Base-by-base conservation (phyloP, 2,113 vertebrate genomes). In the Dipodomys stephensi region DNA sequence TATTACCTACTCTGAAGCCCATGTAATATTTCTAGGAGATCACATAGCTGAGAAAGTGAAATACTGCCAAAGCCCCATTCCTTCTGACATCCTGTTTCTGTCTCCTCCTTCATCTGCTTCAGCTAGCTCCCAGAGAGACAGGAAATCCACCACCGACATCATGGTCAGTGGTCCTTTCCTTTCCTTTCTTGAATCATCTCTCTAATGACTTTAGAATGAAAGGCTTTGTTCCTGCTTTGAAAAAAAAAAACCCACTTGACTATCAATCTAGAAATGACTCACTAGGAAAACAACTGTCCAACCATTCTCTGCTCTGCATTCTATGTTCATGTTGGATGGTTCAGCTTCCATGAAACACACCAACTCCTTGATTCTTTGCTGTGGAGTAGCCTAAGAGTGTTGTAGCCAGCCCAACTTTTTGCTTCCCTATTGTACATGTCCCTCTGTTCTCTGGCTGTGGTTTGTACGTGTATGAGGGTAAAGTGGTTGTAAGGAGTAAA, bases 151-250 rank as follows among this genome's bases (percentile, higher is more conserved):
- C 71, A 19, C n/a, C 69, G 23, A 30, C 32, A 62, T 57, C 18
- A 8, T 19, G 57, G 11, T 57, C 53, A 57, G 53, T 57, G 7
- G 16, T 39, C 46, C 27, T 83, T 32, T 44, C 22, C 28, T 64
- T 18, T 57, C 53, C 15, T 67, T 93, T 85, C 19, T n/a, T 64
- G 62, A 44, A 23, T 71, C 60, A 77, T 87, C 11, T 32, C n/a
- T 92, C 23, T 32, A 27, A 87, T 46, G 46, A 73, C 11, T 76
- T 49, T 44, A 77, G 28, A 69, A 71, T n/a, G 80, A 72, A 74
- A 79, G 72, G 8, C 27, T 60, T 94, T 90, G 62, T 81, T 57
- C 28, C 22, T 16, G 15, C 1, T 57, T 57, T 53, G 12, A 57
- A 57, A 57, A 57, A n/a, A n/a, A 13, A 57, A 57, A 13, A n/a